Evolutionary conservation across 2,888 invertebrate species (phyloP).

Genomic region (Dioctria linearis): DNA sequence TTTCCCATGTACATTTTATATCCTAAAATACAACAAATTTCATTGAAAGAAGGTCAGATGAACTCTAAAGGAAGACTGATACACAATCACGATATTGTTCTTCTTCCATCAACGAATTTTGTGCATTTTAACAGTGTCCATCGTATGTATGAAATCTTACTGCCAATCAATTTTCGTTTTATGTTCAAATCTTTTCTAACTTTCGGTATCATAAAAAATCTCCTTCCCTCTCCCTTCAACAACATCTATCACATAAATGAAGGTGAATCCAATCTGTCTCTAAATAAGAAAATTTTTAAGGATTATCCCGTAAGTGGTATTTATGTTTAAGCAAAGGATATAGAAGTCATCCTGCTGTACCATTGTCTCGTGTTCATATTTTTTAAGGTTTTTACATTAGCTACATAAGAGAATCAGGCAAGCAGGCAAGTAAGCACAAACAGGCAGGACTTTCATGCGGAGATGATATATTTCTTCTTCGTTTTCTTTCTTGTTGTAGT

Average conservation of each 20-base stretch:
- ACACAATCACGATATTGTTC: no score
- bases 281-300: slow-evolving; percentile 43
- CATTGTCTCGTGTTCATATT: slow-evolving; percentile 49
- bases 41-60: no score
- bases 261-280: slow-evolving; percentile 1
- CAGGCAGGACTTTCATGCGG: slow-evolving; percentile 1
- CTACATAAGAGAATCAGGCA: slow-evolving; percentile 22
- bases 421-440: background rate
- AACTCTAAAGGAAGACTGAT: no score
- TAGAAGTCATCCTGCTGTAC: slow-evolving; percentile 8
- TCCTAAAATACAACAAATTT: no score
- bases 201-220: no score
- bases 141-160: no score
- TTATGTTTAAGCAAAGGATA: slow-evolving; percentile 37
- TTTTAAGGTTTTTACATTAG: slow-evolving; percentile 50
- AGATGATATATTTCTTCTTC: slow-evolving; percentile 2
- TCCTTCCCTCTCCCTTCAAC: no score
- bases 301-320: slow-evolving; percentile 46
- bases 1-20: no score
- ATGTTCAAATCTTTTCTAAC: no score
- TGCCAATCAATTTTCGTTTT: no score
- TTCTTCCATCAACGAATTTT: no score
- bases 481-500: slow-evolving; percentile 3
- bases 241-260: background rate
- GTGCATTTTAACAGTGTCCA: no score